phyloP scores from a whole-genome alignment of 1,140 invertebrate genomes.

The Brachionus rubens region DNA sequence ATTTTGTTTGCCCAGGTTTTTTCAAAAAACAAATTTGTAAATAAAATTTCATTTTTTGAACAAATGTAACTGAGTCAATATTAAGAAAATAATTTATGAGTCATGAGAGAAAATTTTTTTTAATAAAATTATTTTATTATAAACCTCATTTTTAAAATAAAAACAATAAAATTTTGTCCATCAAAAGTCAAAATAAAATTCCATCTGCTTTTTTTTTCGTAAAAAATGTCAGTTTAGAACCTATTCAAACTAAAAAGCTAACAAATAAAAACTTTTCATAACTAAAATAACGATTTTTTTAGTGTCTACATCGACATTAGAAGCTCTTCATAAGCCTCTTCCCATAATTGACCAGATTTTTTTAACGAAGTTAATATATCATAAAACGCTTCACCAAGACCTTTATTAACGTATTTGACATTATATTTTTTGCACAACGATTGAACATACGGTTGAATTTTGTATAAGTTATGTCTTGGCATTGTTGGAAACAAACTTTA shows the following conservation, averaged over 20 bases:
- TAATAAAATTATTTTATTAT: no score
- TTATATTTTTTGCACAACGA: constrained; percentile 58
- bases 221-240: not conserved
- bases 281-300: no score
- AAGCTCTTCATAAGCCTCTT: constrained; percentile 41
- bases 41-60: no score
- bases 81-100: no score
- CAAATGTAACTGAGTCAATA: no score
- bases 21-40: no score
- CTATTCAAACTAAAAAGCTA: not conserved
- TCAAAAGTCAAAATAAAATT: no score
- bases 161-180: no score
- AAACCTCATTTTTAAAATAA: no score
- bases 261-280: not conserved
- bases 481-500: constrained; percentile 59
- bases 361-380: constrained; percentile 53
- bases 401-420: constrained; percentile 54
- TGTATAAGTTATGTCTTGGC: constrained; percentile 59
- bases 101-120: no score
- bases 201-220: not conserved
- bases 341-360: constrained; percentile 44
- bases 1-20: no score
- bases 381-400: constrained; percentile 53
- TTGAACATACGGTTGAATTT: constrained; percentile 56
- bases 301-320: constrained; percentile 2